A percentile compares a stretch with the other conserved stretches of the same genome.
Evolutionary conservation across 1,140 invertebrate genomes (phyloP).

Genomic region (Acromyrmex echinatior): DNA sequence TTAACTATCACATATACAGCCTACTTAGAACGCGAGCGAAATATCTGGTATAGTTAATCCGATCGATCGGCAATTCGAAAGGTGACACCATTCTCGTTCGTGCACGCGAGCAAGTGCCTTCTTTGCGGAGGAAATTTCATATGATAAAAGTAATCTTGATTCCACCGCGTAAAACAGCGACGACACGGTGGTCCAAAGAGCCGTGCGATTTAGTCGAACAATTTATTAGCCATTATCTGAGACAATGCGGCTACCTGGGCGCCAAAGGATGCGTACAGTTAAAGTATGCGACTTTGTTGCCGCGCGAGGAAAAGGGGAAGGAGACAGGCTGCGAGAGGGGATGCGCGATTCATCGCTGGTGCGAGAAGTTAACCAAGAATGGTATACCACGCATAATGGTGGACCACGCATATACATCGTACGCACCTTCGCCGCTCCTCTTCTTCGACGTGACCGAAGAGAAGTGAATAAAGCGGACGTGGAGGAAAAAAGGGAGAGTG

Average conservation of each 20-base stretch:
- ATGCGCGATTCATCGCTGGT: background rate
- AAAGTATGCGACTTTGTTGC: constrained; percentile 40
- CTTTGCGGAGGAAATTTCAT: background rate
- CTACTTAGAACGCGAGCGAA: constrained; percentile 32
- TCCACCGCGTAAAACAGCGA: constrained; percentile 10
- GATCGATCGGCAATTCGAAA: constrained; percentile 32
- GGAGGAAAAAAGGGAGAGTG: constrained; percentile 44
- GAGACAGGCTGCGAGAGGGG: background rate
- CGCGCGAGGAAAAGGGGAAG: constrained; percentile 8
- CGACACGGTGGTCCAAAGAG: constrained; percentile 75
- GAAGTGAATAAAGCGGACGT: constrained; percentile 37
- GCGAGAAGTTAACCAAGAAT: constrained; percentile 52
- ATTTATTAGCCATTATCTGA: constrained; percentile 86
- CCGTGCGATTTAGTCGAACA: constrained; percentile 77
- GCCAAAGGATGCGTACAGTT: constrained; percentile 72
- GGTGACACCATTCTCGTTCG: constrained; percentile 24
- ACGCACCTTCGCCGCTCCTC: constrained; percentile 70
- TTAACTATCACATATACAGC: background rate
- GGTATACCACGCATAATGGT: constrained; percentile 60
- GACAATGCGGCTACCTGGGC: constrained; percentile 84
- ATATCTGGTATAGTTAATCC: constrained; percentile 23
- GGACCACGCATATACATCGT: constrained; percentile 64
- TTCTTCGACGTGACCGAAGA: constrained; percentile 66
- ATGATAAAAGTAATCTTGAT: constrained; percentile 14
- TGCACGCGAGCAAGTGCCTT: constrained; percentile 19